Percentiles rank a stretch among this genome's conserved stretches.
phyloP scores from a whole-genome alignment of 2,888 invertebrate species.

The Leucophenga montana region DNA sequence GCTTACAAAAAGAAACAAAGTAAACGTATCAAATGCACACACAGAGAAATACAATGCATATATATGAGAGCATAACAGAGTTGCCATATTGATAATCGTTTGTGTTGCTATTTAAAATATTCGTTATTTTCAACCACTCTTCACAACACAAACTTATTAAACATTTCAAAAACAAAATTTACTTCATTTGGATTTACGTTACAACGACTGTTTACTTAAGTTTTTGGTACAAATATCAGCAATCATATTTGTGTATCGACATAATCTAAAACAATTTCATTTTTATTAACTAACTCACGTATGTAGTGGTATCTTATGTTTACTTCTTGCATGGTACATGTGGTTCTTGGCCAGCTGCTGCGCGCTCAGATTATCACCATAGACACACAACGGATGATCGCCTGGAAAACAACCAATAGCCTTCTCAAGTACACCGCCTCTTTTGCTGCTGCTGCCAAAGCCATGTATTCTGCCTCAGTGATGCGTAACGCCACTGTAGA shows the following conservation, averaged over 20 bases:
- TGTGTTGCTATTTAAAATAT: too few relatives aligned
- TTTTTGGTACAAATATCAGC: constrained; percentile 38
- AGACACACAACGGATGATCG: constrained; percentile 3
- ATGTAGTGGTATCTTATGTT: constrained; percentile 39
- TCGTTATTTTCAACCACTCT: too few relatives aligned
- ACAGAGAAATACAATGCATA: too few relatives aligned
- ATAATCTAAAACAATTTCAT: constrained; percentile 31
- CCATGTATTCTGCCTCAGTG: constrained; percentile 40
- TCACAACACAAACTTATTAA: too few relatives aligned
- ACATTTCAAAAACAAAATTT: too few relatives aligned
- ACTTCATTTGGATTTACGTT: too few relatives aligned
- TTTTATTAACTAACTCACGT: constrained; percentile 27
- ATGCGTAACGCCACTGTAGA: constrained; percentile 35
- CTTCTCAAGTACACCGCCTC: constrained; percentile 31
- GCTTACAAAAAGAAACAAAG: too few relatives aligned
- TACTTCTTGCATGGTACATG: constrained; percentile 37
- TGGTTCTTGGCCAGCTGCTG: constrained; percentile 33
- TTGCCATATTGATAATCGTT: too few relatives aligned
- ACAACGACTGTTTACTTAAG: constrained; percentile 17
- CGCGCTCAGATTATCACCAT: constrained; percentile 35
- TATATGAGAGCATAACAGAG: too few relatives aligned
- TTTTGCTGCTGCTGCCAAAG: constrained; percentile 37
- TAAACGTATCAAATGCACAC: too few relatives aligned
- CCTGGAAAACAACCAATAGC: constrained; percentile 20
- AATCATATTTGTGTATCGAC: constrained; percentile 32